Evolutionary conservation across 2,797 vertebrate genomes (phyloP), one percentile per base, ranked within the genome.

Genomic region (Oreochromis mossambicus): DNA sequence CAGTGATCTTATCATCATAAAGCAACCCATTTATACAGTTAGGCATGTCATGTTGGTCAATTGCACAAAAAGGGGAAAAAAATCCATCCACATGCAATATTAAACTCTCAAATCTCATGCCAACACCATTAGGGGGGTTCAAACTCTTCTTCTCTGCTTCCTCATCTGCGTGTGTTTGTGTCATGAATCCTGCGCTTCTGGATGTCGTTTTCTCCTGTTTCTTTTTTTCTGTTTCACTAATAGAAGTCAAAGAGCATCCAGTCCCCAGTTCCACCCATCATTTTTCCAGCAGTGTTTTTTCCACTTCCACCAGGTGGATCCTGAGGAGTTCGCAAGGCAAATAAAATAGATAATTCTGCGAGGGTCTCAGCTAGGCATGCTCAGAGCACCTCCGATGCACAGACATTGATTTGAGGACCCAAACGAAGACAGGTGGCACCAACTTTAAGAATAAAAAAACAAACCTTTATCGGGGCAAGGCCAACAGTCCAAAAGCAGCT

Each of bases 1-100:
- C 96, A 97, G 96, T 97, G 97, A 99, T 98, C 97, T 96, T 97
- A 98, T 97, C 97, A 96, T 96, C 97, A 96, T 97, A 97, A 97
- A 97, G 97, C 96, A 96, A 96, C 97, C 97, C 97, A 97, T 98
- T 97, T 98, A 97, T 97, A 96, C 94, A 96, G 96, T 97, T 96
- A 97, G 96, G 95, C 95, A 95, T 95, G 97, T 96, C 96, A 96
- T 94, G 92, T 97, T 95, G 96, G 97, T 97, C 97, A 95, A 96
- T 96, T 97, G 94, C 96, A 96, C 96, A 92, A 89, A 94, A 90
- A 92, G 7, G 77, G 55, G 24, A 77, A 95, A 94, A 95, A 97
- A 95, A 96, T 93, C 93, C 94, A 94, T 95, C 95, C 91, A 76
- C 95, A 94, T 93, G 88, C 93, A 96, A 96, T 95, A 96, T 96